Evolutionary conservation across 2,888 invertebrate genomes (phyloP), one percentile per base, ranked within the genome.

Genomic region (Clitarchus hookeri): DNA sequence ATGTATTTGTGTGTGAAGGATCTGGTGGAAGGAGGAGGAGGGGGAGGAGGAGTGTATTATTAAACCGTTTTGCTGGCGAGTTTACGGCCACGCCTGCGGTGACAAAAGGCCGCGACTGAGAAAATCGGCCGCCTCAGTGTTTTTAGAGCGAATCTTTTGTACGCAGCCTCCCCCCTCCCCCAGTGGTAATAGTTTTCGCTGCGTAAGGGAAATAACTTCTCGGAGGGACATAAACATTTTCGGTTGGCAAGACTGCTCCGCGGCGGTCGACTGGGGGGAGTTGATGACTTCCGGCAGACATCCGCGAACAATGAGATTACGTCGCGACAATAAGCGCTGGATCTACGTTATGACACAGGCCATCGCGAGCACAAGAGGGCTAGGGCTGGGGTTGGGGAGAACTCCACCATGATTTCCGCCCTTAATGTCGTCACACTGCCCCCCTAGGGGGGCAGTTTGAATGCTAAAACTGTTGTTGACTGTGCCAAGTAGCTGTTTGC

Each of bases 231-330:
- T 65, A 65, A 65, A 65, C 65, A 65, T 65, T 65, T 65, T 65
- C 65, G 8, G 19, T 65, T 65, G 65, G 65, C 65, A 65, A 65
- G 65, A 23, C 65, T 19, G 8, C 13, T 23, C 1, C 23, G n/a
- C 65, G 8, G 65, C 11, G 25, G 44, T 27, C 27, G 27, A 12
- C 26, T 25, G 26, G 80, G 86, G 86, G 48, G 36, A 87, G 86
- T 87, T 85, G 88, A 86, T 86, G 87, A 86, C 88, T 88, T 88
- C 88, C 88, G 88, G 87, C 87, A 86, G 82, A 82, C 88, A 88
- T 88, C 86, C 79, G 19, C 65, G 80, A 85, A 86, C 86, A 85
- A 87, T 86, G 86, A 77, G 86, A 88, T 88, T 88, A 88, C 85
- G 79, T 82, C 36, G 26, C 27, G 44, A 82, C 82, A 82, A 82